Evolutionary conservation across 2,113 vertebrate genomes (phyloP), one percentile per base, ranked within the genome.

Genomic region (Pseudopipra pipra): DNA sequence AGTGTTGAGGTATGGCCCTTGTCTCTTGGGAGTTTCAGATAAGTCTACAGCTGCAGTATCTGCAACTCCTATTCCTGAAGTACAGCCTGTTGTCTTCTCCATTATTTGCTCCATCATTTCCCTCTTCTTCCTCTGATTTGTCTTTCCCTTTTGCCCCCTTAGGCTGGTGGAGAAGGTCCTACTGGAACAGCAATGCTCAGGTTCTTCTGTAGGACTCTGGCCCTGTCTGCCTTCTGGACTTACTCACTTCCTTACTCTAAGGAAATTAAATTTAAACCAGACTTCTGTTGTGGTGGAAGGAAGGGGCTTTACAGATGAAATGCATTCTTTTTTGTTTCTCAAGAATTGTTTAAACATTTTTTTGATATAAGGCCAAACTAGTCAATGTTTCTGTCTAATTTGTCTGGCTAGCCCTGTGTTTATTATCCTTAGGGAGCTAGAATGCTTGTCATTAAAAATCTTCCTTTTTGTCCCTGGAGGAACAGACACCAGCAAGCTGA

Each of bases 241-340:
- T 85, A 75, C 17, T 66, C 21, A 9, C 62, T 84, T 93, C 70
- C 78, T 90, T 87, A 44, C 70, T 96, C 73, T 65, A 93, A 82
- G 55, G 81, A 93, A 96, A 94, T 95, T 71, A 93, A 96, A 95
- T 93, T 94, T 92, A 75, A 96, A 94, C 51, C 82, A 94, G 93
- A 74, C 82, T 95, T 71, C 49, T 54, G 49, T 51, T 47, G 24
- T 89, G 71, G 49, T 47, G 39, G 71, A 72, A 85, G 49, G 81
- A 93, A 75, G 79, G 74, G 71, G 35, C 52, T 91, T 84, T 73
- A 76, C 55, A 87, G 90, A 72, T 79, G 28, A 94, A 94, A 82
- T 83, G 20, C 62, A 46, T 94, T 93, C 8, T 70, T 49, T 75
- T 62, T 51, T 78, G 9, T 80, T 66, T 24, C 55, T 88, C 51